Conservation (phyloP, 2,888 invertebrate genomes). For the Syrphus vitripennis region DNA sequence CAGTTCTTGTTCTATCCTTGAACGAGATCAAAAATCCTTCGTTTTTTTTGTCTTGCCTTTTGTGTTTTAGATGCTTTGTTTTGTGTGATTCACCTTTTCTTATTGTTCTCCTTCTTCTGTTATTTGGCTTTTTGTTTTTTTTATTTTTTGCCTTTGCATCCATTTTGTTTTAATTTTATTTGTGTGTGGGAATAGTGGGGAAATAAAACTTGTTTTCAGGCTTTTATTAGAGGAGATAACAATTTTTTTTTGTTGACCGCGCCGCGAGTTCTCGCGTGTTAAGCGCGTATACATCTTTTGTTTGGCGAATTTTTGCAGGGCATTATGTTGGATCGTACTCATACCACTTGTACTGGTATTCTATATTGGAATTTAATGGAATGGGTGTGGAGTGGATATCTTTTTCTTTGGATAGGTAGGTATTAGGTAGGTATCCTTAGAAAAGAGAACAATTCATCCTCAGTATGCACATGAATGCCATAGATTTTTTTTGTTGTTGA, state of each 20-base stretch:
- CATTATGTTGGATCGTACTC: slow-evolving; percentile 5
- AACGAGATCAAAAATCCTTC: slow-evolving; percentile 79
- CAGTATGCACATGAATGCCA: not conserved
- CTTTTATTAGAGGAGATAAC: slow-evolving; percentile 32
- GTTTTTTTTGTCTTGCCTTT: slow-evolving; percentile 58
- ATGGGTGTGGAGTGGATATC: slow-evolving; percentile 42
- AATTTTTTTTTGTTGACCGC: not conserved
- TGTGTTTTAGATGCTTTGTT: slow-evolving; percentile 25
- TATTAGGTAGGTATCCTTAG: slow-evolving; percentile 10
- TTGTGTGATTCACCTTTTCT: slow-evolving; percentile 37
- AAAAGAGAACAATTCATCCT: slow-evolving; percentile 12
- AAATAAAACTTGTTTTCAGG: slow-evolving; percentile 52
- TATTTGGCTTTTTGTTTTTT: not conserved
- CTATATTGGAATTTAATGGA: not conserved
- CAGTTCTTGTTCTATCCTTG: slow-evolving; percentile 75
- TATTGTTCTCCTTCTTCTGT: not conserved
- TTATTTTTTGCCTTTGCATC: not conserved
- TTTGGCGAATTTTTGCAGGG: slow-evolving; percentile 21
- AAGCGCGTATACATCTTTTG: slow-evolving; percentile 17
- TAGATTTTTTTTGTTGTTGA: not conserved
- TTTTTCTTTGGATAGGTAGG: no score
- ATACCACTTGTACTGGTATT: not conserved
- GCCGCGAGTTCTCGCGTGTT: slow-evolving; percentile 5
- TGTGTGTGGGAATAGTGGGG: slow-evolving; percentile 25
- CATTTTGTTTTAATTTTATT: slow-evolving; percentile 1